A percentile compares a stretch with the other conserved stretches of the same genome.
phyloP scores from a whole-genome alignment of 2,113 vertebrate genomes.

The Pelodiscus sinensis region DNA sequence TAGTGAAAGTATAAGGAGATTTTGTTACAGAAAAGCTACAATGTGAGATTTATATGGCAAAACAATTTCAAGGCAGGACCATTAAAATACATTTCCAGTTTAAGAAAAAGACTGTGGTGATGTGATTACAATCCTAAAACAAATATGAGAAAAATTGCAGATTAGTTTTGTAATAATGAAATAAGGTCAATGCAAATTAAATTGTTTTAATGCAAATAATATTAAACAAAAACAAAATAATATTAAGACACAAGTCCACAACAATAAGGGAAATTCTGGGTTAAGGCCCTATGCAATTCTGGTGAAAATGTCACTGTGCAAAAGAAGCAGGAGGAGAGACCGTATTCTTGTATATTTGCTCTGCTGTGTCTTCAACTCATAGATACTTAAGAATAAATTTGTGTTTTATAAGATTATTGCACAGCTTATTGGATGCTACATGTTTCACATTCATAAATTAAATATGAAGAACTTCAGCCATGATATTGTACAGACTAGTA shows the following conservation, averaged over 20 bases:
- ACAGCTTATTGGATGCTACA: background rate
- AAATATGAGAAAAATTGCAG: background rate
- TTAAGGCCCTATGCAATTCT: conserved; percentile 7
- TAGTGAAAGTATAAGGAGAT: background rate
- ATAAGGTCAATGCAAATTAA: conserved; percentile 26
- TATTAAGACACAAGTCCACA: conserved; percentile 5
- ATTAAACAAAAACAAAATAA: background rate
- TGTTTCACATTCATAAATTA: background rate
- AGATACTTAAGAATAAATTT: background rate
- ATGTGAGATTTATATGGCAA: background rate
- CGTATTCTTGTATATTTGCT: background rate
- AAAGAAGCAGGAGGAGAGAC: background rate
- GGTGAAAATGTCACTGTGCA: background rate
- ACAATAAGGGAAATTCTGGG: background rate
- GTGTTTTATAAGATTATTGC: background rate
- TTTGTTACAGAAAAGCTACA: conserved; percentile 5
- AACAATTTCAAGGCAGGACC: conserved; percentile 4
- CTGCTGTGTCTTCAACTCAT: background rate
- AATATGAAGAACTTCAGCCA: background rate
- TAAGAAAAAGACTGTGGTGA: background rate
- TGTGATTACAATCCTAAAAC: background rate
- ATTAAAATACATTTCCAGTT: background rate
- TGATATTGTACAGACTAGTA: background rate
- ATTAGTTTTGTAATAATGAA: background rate
- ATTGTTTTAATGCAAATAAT: conserved; percentile 26